phyloP scores from a whole-genome alignment of 2,113 vertebrate genomes.

The Pomatorhinus ruficollis region DNA sequence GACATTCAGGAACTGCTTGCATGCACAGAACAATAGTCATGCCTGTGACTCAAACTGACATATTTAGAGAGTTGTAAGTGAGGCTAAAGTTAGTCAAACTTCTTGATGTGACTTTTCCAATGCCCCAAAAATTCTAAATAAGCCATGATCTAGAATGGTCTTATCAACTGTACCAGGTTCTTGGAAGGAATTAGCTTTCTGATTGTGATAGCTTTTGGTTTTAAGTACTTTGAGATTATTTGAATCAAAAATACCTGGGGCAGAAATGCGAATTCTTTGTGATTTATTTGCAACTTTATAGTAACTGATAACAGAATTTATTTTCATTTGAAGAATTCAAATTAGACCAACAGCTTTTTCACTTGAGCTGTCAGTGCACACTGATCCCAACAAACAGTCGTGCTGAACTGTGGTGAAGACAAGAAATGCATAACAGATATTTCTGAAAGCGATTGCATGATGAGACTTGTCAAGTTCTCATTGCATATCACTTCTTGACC shows the following conservation, averaged over 20 bases:
- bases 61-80: neutral
- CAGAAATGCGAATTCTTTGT: neutral
- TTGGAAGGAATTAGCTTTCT: neutral
- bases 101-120: neutral
- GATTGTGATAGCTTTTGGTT: neutral
- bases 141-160: neutral
- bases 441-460: neutral
- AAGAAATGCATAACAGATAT: neutral
- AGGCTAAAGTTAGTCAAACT: neutral
- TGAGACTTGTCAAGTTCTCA: neutral
- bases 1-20: neutral
- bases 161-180: neutral
- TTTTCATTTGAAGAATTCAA: neutral
- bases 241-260: neutral
- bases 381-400: neutral
- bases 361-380: neutral
- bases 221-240: neutral
- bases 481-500: neutral
- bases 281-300: neutral
- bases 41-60: neutral
- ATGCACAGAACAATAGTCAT: neutral
- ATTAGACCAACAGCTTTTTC: neutral
- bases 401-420: neutral
- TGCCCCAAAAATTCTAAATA: neutral
- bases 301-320: neutral